Evolutionary conservation across 2,113 vertebrate genomes (phyloP), one percentile per base, ranked within the genome.

Genomic region (Nycticryphes semicollaris): DNA sequence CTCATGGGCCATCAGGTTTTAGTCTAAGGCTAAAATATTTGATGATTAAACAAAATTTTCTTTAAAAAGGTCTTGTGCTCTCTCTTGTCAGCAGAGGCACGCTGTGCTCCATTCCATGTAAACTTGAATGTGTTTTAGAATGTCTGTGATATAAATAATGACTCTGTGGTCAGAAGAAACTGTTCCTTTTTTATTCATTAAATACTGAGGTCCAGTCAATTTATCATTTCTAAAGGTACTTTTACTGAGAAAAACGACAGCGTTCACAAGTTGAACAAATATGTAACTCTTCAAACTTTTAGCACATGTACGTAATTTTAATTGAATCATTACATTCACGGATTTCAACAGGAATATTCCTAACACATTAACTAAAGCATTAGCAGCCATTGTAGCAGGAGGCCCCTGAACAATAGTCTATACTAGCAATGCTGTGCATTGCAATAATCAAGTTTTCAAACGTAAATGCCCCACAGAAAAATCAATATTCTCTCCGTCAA

Each of bases 371-470:
- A 41, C 35, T 83, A 59, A 43, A 75, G 66, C 57, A 51, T 4
- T 7, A 28, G 15, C 0, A 2, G 48, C 45, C 78, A 30, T 1
- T 37, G n/a, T 12, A 53, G 31, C 28, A 75, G 0, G 2, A 90
- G 21, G 45, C 12, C 31, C 6, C 31, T 37, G 45, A 86, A 72
- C 0, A 7, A 64, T 2, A 63, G 28, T 12, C 53, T 67, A 21
- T 39, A 59, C 27, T 23, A 82, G 23, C n/a, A 76, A 25, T 31
- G 63, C 10, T 62, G 7, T 37, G 30, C 45, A 57, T 23, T 74
- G 33, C 35, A 90, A 56, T 84, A 72, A 87, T 72, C 47, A 64
- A 33, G 84, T 78, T 70, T 86, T 90, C 54, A 70, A 81, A 83
- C 22, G 23, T 27, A 85, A 75, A 92, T 62, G 35, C 43, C 16